These are phyloP conservation scores for Melanostoma scalare DNA, from an alignment of 2,888 invertebrate species.

Conservation along the genomic window DNA sequence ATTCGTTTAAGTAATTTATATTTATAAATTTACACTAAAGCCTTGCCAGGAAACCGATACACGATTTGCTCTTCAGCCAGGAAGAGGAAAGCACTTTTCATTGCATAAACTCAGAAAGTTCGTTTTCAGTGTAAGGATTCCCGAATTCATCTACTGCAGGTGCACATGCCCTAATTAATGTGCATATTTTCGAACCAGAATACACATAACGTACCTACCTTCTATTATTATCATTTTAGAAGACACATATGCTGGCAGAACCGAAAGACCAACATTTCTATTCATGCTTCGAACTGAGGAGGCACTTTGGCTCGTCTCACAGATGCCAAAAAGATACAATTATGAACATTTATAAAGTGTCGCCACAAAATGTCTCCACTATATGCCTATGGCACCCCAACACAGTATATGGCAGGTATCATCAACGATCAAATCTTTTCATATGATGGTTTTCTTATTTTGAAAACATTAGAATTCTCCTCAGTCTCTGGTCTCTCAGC, in stretches of 20 bases:
- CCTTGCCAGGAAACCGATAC: no score
- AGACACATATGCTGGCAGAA: conserved; percentile 10
- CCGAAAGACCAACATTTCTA: conserved; percentile 7
- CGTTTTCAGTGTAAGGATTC: neutral
- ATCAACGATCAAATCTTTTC: conserved; percentile 2
- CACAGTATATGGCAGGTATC: neutral
- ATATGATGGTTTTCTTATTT: neutral
- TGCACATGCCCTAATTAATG: conserved; percentile 58
- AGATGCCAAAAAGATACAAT: conserved; percentile 59
- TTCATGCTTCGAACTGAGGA: conserved; percentile 3
- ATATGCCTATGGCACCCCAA: conserved; percentile 38
- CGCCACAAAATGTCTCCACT: conserved; percentile 56
- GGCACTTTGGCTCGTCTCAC: conserved; percentile 27
- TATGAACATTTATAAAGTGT: conserved; percentile 70
- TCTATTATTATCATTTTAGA: neutral
- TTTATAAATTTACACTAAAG: no score
- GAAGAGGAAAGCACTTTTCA: no score
- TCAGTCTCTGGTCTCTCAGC: neutral
- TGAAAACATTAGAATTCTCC: neutral
- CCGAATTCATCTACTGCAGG: conserved; percentile 52
- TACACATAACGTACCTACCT: neutral
- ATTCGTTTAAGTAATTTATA: no score
- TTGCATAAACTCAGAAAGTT: no score
- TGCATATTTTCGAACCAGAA: conserved; percentile 43
- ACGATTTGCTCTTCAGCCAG: no score